Evolutionary conservation across 1,140 invertebrate genomes (phyloP), one percentile per base, ranked within the genome.

Genomic region (Pseudomyrmex sp.): DNA sequence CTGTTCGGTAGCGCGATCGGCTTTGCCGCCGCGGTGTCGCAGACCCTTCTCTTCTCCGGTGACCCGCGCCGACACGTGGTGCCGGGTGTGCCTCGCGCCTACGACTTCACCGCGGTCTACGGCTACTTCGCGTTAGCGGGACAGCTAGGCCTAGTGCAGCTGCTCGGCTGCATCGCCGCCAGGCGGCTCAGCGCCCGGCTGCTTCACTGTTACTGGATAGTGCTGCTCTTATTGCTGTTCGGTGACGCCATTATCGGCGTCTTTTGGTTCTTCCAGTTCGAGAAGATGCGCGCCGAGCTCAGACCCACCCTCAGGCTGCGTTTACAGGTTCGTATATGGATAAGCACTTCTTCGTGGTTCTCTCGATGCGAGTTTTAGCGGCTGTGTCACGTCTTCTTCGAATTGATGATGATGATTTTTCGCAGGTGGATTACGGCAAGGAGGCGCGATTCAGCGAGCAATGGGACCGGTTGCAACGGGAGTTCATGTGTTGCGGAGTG

Each of bases 201-300:
- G 26, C 95, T 98, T 8, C 97, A 98, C 94, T 96, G 96, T 79
- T 98, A 98, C 90, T 98, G 97, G 97, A 93, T 97, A n/a, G 94
- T 98, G 2, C 93, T 98, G 65, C 94, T 98, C 1, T 96, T 96
- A 8, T 95, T 98, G 1, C 95, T 98, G 7, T 96, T 97, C 87
- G 97, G 97, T 35, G 98, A 98, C 95, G 96, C 96, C 0, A 95
- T 98, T 2, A 96, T 98, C 48, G 98, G 98, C 15, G 95, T 98
- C n/a, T 97, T 97, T 85, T 98, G 97, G 97, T 96, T 98, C 76
- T 97, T 98, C 92, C 95, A 97, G 15, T 97, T 97, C 91, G 97
- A 97, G 88, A 95, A 95, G 79, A 96, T 98, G 75, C 96, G 96
- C 86, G 94, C 96, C 54, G 96, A 97, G 83, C 95, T 98, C 18